A percentile compares a stretch with the other conserved stretches of the same genome.
phyloP scores from a whole-genome alignment of 2,888 invertebrate genomes.

The Andrena camellia region DNA sequence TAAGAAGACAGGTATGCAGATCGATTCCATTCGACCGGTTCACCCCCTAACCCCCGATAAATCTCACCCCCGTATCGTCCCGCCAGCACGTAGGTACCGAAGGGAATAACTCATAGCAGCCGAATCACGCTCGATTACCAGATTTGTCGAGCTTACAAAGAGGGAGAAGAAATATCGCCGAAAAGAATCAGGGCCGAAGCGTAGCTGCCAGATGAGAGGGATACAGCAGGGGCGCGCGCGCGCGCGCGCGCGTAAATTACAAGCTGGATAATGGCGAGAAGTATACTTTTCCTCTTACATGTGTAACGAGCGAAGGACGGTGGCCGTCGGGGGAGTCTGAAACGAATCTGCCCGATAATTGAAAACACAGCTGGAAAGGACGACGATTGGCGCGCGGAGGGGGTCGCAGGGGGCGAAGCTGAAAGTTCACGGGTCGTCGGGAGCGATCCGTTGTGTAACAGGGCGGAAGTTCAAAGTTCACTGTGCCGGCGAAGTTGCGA shows the following conservation, averaged over 20 bases:
- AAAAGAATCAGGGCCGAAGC: slow-evolving; percentile 12
- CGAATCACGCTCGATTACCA: slow-evolving; percentile 34
- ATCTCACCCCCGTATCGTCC: background rate
- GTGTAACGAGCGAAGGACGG: slow-evolving; percentile 25
- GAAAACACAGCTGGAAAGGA: slow-evolving; percentile 67
- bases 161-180: slow-evolving; percentile 5
- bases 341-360: slow-evolving; percentile 71
- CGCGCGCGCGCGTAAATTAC: slow-evolving; percentile 38
- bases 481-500: slow-evolving; percentile 57
- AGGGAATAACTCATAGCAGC: slow-evolving; percentile 26
- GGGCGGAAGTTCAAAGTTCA: slow-evolving; percentile 76
- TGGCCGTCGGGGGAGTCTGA: slow-evolving; percentile 22
- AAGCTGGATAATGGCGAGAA: slow-evolving; percentile 2
- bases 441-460: slow-evolving; percentile 64
- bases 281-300: slow-evolving; percentile 19
- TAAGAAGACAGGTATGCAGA: background rate
- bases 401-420: slow-evolving; percentile 30
- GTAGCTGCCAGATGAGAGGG: background rate
- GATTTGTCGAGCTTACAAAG: slow-evolving; percentile 8
- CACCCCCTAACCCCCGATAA: background rate
- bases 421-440: slow-evolving; percentile 76
- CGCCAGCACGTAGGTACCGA: background rate
- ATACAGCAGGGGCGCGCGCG: background rate
- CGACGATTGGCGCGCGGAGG: slow-evolving; percentile 46
- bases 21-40: slow-evolving; percentile 24